A percentile compares a stretch with the other conserved stretches of the same genome.
Evolutionary conservation across 2,888 invertebrate genomes (phyloP).

Genomic region (Rambutsinella grinnellia): DNA sequence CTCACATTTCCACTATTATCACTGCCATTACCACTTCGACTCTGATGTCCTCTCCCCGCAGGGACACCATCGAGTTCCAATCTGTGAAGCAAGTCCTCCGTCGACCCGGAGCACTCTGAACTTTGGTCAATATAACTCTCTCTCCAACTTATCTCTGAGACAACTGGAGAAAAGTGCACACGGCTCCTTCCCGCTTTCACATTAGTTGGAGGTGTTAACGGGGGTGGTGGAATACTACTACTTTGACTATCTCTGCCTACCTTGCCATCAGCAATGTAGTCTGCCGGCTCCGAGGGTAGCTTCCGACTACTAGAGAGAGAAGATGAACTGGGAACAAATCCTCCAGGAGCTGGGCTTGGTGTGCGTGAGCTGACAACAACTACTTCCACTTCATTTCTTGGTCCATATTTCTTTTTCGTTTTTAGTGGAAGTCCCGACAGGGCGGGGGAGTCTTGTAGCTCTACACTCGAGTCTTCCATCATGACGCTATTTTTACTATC

Average conservation of each 20-base stretch:
- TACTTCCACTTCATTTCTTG: constrained; percentile 65
- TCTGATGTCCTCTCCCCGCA: not conserved
- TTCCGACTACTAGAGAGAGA: constrained; percentile 46
- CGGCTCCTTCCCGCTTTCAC: constrained; percentile 57
- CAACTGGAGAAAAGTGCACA: constrained; percentile 65
- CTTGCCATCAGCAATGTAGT: constrained; percentile 16
- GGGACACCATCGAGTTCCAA: constrained; percentile 42
- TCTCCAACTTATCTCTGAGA: constrained; percentile 60
- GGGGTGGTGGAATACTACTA: constrained; percentile 51
- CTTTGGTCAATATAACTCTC: constrained; percentile 65
- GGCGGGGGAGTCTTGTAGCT: constrained; percentile 51
- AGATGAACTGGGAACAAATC: constrained; percentile 38
- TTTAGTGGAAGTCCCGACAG: constrained; percentile 57
- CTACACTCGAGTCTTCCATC: constrained; percentile 35
- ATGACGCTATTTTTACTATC: constrained; percentile 7
- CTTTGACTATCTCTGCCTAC: constrained; percentile 35
- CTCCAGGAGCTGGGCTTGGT: constrained; percentile 62
- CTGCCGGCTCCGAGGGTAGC: constrained; percentile 41
- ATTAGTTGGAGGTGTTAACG: constrained; percentile 40
- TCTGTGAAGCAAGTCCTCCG: constrained; percentile 57
- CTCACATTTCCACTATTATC: constrained; percentile 37
- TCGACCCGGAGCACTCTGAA: constrained; percentile 61
- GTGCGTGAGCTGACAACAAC: constrained; percentile 64
- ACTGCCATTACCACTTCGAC: constrained; percentile 27
- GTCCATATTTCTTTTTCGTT: constrained; percentile 63